Conservation (phyloP, 2,113 vertebrate genomes). For the Ailuropoda melanoleuca region DNA sequence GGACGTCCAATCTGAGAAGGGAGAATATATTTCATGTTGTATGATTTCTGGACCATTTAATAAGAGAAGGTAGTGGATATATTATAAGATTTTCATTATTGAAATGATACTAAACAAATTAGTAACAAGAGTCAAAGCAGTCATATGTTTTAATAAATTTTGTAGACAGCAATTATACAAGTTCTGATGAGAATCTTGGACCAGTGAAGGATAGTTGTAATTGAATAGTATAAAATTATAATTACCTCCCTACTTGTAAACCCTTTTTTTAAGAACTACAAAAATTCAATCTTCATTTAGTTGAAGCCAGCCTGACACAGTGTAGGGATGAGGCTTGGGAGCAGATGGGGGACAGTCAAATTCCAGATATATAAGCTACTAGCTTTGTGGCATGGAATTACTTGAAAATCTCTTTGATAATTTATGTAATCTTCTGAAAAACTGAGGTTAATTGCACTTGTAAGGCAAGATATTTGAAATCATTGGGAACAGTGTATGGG, state of each 20-base stretch:
- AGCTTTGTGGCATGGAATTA: not conserved
- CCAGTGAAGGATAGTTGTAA: not conserved
- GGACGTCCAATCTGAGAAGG: not conserved
- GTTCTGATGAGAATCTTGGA: not conserved
- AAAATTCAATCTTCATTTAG: not conserved
- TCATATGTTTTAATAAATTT: not conserved
- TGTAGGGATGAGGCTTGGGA: not conserved
- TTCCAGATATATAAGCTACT: not conserved
- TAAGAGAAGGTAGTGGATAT: not conserved
- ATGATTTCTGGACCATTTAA: not conserved
- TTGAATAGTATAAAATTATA: not conserved
- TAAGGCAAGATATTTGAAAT: not conserved
- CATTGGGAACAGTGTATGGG: rapidly evolving
- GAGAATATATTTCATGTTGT: not conserved
- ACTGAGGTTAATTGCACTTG: not conserved
- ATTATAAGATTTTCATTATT: not conserved
- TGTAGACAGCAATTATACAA: not conserved
- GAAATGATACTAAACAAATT: not conserved
- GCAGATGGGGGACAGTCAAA: not conserved
- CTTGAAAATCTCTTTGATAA: not conserved
- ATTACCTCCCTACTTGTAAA: not conserved
- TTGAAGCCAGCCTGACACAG: not conserved
- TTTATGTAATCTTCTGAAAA: not conserved
- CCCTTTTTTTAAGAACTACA: not conserved
- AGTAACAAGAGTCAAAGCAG: not conserved